These are phyloP conservation scores for Camponotus pennsylvanicus DNA, from an alignment of 1,140 invertebrate species.

Conservation along the genomic window DNA sequence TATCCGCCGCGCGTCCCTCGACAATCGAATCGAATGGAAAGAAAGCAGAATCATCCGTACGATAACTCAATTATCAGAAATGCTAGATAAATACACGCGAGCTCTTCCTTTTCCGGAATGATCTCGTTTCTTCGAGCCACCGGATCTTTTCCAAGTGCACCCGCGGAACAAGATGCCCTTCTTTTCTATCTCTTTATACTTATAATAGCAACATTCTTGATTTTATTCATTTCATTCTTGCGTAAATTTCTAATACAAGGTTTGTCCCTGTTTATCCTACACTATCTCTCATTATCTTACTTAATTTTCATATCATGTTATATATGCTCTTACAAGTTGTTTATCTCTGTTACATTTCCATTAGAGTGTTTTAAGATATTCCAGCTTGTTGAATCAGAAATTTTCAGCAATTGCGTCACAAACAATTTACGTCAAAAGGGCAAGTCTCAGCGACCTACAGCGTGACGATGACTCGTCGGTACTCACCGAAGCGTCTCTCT, in stretches of 20 bases:
- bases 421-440: constrained; percentile 55
- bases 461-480: constrained; percentile 29
- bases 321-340: background rate
- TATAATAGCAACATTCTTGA: background rate
- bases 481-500: constrained; percentile 53
- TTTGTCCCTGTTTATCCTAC: background rate
- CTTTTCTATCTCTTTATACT: background rate
- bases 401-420: constrained; percentile 48
- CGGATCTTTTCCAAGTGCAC: background rate
- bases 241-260: too few species aligned
- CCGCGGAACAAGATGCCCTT: background rate
- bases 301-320: background rate
- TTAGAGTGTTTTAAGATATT: background rate
- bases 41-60: constrained; percentile 79
- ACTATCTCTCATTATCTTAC: background rate
- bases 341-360: background rate
- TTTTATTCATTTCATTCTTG: background rate
- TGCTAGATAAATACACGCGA: constrained; percentile 79
- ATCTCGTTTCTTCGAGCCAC: background rate
- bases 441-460: constrained; percentile 42
- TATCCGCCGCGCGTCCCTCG: constrained; percentile 58
- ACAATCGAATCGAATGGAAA: constrained; percentile 82
- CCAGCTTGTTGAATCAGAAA: background rate
- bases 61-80: constrained; percentile 80
- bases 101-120: constrained; percentile 42